Evolutionary conservation across 2,797 vertebrate species (phyloP).

Genomic region (Coluber constrictor): DNA sequence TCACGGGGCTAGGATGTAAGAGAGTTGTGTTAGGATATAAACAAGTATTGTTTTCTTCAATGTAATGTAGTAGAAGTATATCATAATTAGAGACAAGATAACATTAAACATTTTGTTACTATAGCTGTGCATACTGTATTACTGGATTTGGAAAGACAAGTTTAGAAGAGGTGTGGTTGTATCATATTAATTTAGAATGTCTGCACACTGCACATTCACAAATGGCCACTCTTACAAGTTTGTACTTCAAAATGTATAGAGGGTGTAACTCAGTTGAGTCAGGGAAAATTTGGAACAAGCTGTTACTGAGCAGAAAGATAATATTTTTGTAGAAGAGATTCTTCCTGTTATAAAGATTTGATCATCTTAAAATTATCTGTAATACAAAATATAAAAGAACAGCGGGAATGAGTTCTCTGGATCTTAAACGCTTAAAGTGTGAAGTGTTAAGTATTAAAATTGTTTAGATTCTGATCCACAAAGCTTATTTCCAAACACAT

Average conservation of each 20-base stretch:
- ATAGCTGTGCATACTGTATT: neutral
- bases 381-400: neutral
- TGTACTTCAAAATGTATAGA: constrained; percentile 11
- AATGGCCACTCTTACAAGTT: constrained; percentile 31
- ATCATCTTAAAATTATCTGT: neutral
- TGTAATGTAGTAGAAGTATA: neutral
- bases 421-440: neutral
- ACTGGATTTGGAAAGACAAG: constrained; percentile 40
- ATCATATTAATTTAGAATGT: constrained; percentile 26
- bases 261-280: constrained; percentile 58
- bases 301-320: constrained; percentile 15
- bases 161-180: constrained; percentile 34
- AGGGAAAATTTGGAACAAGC: constrained; percentile 39
- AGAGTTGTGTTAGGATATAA: neutral
- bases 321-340: constrained; percentile 23
- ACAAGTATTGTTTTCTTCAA: neutral
- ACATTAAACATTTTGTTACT: neutral
- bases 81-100: neutral
- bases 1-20: neutral
- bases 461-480: neutral
- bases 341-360: constrained; percentile 1
- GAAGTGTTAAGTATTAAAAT: neutral
- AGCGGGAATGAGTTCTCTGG: neutral
- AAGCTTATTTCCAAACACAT: neutral
- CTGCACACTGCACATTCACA: constrained; percentile 18